Evolutionary conservation across 2,113 vertebrate genomes (phyloP), one percentile per base, ranked within the genome.

Genomic region (Meriones unguiculatus): DNA sequence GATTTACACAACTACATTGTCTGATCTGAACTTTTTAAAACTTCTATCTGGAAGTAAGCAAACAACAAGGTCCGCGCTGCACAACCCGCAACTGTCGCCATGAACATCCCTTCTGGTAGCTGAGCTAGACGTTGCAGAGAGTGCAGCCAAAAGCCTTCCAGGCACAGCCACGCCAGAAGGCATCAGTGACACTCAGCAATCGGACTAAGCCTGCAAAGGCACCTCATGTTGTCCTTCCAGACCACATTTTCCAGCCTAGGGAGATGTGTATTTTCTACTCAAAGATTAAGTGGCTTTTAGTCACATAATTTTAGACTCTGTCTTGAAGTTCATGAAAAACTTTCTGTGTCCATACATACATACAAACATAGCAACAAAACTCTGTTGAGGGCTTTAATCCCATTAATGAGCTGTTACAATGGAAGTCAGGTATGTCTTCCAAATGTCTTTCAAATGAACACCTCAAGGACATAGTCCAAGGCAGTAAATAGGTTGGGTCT

Each of bases 301-400:
- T 93, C 65, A 73, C 10, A 93, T 62, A 94, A 38, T 90, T 87
- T 91, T 77, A 30, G 38, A 93, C 88, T 41, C 76, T 93, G 24
- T 24, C 64, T 93, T 94, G 50, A 46, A 80, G 54, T 28, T 96
- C 70, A 94, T 80, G 50, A 96, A 93, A 85, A 95, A 70, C 28
- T 77, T 92, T 93, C 65, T 14, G 65, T 77, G 41, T 84, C 64
- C n/a, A n/a, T 67, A 96, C 73, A 73, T 81, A 75, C 24, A 28
- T 57, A 57, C 54, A 57, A 13, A 57, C 54, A 57, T 57, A 57
- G 11, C 11, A 13, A 57, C 54, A 57, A 41, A 41, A 41, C 41
- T 41, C 15, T 11, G 54, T 57, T 13, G 54, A 91, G 64, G 78
- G 89, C 57, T 93, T 54, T 59, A 30, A 46, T 52, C 57, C 77